These are phyloP conservation scores for Notocelia uddmanniana DNA, from an alignment of 2,888 invertebrate genomes.

Conservation along the genomic window DNA sequence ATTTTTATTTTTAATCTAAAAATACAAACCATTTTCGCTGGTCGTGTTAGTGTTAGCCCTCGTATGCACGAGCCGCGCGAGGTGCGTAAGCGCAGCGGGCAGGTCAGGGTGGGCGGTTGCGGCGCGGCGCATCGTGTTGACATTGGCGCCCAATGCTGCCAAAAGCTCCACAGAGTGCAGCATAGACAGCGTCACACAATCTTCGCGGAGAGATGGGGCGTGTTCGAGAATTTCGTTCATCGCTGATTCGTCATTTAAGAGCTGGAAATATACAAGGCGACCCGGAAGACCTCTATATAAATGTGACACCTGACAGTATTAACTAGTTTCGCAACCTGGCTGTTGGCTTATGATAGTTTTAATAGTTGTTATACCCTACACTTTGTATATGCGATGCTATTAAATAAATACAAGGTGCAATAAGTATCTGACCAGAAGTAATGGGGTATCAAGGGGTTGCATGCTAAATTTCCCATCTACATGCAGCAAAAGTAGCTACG, in stretches of 20 bases:
- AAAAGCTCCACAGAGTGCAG: conserved; percentile 92
- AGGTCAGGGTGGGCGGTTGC: conserved; percentile 89
- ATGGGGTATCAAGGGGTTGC: too few species aligned
- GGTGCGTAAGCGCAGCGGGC: conserved; percentile 88
- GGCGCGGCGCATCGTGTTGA: conserved; percentile 88
- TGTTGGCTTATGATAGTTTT: too few species aligned
- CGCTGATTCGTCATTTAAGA: conserved; percentile 76
- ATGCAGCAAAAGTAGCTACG: too few species aligned
- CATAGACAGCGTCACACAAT: conserved; percentile 90
- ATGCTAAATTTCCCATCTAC: too few species aligned
- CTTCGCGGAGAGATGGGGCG: conserved; percentile 89
- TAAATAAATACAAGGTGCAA: too few species aligned
- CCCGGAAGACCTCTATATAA: too few species aligned
- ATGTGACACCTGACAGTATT: too few species aligned
- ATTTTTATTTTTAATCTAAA: too few species aligned
- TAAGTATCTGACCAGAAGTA: too few species aligned
- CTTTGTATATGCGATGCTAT: too few species aligned
- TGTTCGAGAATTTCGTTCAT: conserved; percentile 90
- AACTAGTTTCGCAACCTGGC: too few species aligned
- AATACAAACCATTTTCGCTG: conserved; percentile 66
- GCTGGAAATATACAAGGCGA: conserved; percentile 64
- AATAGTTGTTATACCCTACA: too few species aligned
- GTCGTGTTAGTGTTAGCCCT: conserved; percentile 62
- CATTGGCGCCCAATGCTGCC: conserved; percentile 88
- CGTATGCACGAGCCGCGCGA: conserved; percentile 85